Conservation (phyloP, 2,888 invertebrate genomes). For the Philonicus albiceps region DNA sequence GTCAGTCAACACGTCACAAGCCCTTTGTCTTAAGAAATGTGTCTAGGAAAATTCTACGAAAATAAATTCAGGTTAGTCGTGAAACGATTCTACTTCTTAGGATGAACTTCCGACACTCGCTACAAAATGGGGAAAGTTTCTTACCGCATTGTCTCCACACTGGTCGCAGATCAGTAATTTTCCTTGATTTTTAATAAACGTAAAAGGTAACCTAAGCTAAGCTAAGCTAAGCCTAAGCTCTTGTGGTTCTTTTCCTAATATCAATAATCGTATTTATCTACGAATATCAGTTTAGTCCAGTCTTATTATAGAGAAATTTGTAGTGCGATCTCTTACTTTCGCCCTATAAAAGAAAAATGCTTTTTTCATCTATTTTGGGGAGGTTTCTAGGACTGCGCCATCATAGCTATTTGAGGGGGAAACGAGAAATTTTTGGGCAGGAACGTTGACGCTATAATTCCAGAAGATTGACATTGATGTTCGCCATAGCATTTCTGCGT, state of each 20-base stretch:
- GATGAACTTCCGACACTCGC: not conserved
- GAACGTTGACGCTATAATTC: not conserved
- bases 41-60: not conserved
- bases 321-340: too few relatives aligned
- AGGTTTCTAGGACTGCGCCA: not conserved
- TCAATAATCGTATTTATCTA: too few relatives aligned
- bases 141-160: not conserved
- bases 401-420: not conserved
- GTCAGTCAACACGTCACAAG: not conserved
- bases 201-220: too few relatives aligned
- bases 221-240: too few relatives aligned
- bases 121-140: not conserved
- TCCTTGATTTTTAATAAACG: too few relatives aligned
- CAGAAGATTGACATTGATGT: constrained; percentile 23
- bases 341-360: too few relatives aligned
- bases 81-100: too few relatives aligned
- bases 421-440: not conserved
- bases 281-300: too few relatives aligned
- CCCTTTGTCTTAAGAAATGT: not conserved
- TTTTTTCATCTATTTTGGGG: not conserved
- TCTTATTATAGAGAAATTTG: too few relatives aligned
- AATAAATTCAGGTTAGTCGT: too few relatives aligned
- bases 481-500: not conserved
- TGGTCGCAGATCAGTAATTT: too few relatives aligned
- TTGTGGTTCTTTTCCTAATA: too few relatives aligned